Evolutionary conservation across 2,797 vertebrate genomes (phyloP).

Genomic region (Echeneis naucrates): DNA sequence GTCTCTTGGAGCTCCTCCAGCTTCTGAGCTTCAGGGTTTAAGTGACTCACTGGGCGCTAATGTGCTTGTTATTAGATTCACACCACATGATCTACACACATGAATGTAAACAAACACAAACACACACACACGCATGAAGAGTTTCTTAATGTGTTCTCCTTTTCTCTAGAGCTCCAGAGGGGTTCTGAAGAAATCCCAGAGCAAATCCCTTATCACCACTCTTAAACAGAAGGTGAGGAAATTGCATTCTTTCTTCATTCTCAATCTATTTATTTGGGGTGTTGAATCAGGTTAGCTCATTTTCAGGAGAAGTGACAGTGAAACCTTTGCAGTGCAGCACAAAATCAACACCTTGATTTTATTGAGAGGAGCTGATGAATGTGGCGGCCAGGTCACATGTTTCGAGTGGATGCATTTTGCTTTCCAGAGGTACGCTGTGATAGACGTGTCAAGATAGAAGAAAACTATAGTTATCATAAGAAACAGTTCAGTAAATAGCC

Average conservation of each 20-base stretch:
- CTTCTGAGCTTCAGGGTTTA: slow-evolving; percentile 54
- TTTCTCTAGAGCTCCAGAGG: slow-evolving; percentile 90
- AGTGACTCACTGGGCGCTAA: slow-evolving; percentile 60
- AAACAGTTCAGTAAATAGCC: background rate
- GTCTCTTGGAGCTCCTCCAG: slow-evolving; percentile 49
- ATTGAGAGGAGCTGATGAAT: background rate
- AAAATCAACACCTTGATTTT: no score
- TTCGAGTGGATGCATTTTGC: background rate
- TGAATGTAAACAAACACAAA: slow-evolving; percentile 35
- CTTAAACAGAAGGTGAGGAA: slow-evolving; percentile 94
- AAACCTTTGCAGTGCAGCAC: background rate
- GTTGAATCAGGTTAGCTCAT: slow-evolving; percentile 1
- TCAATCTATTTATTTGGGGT: slow-evolving; percentile 19
- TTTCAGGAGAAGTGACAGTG: slow-evolving; percentile 9
- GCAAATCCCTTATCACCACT: slow-evolving; percentile 92
- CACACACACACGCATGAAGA: slow-evolving; percentile 2
- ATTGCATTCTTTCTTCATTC: background rate
- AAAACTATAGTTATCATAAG: background rate
- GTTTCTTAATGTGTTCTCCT: slow-evolving; percentile 36
- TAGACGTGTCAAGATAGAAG: background rate
- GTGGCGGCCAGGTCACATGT: background rate
- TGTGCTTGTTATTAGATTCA: slow-evolving; percentile 54
- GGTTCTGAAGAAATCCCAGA: slow-evolving; percentile 91
- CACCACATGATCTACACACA: slow-evolving; percentile 35
- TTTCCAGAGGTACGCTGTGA: background rate